Evolutionary conservation across 2,113 vertebrate genomes (phyloP).

Genomic region (Platycercus adscitus): DNA sequence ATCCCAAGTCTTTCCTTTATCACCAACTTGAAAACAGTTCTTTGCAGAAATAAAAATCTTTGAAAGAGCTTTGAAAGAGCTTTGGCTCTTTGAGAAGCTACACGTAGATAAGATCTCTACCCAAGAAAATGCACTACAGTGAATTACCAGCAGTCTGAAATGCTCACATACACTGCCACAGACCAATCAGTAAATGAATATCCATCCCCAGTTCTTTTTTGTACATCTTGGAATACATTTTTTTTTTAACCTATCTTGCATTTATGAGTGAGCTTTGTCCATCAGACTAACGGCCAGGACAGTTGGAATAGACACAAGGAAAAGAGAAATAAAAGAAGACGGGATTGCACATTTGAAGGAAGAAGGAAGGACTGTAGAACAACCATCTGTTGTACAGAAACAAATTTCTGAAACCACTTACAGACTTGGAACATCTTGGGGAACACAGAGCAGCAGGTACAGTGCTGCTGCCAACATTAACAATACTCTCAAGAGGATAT

Average conservation of each 20-base stretch:
- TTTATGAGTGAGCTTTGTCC: not conserved
- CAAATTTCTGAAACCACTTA: not conserved
- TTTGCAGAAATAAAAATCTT: not conserved
- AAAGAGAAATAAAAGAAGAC: not conserved
- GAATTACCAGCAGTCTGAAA: not conserved
- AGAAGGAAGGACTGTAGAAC: not conserved
- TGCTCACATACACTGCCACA: rapidly evolving
- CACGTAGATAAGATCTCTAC: not conserved
- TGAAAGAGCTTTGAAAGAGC: not conserved
- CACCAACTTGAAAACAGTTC: not conserved
- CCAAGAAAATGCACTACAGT: not conserved
- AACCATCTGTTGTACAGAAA: not conserved
- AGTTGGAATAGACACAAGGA: not conserved
- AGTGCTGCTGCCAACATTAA: not conserved
- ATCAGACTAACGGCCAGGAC: not conserved
- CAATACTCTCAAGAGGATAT: not conserved
- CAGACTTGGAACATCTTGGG: not conserved
- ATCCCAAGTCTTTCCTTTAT: not conserved
- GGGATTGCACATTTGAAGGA: not conserved
- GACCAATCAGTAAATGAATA: not conserved
- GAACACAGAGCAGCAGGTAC: not conserved
- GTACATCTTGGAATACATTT: not conserved
- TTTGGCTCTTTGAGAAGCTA: not conserved
- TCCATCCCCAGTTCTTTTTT: not conserved
- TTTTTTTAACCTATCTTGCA: not conserved